These are phyloP conservation scores for Entomobrya multifasciata DNA, from an alignment of 2,888 invertebrate genomes.

Conservation along the genomic window DNA sequence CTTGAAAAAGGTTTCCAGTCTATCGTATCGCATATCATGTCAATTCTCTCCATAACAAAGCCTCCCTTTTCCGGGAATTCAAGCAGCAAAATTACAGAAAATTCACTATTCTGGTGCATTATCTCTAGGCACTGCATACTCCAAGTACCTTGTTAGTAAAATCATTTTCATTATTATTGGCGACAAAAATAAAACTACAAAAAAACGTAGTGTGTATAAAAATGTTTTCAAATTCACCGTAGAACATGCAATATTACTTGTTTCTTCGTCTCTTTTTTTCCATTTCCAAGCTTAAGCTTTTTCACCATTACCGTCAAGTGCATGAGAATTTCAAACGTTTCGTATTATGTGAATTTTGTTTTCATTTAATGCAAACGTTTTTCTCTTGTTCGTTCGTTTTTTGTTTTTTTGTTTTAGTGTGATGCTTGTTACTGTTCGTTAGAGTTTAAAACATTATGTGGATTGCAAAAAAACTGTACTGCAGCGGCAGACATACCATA, in stretches of 20 bases:
- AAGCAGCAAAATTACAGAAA: too few species aligned
- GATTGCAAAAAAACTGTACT: too few species aligned
- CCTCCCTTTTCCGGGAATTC: too few species aligned
- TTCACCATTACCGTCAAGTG: too few species aligned
- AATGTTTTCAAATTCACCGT: not conserved
- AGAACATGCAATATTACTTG: constrained; percentile 1
- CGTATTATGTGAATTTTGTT: too few species aligned
- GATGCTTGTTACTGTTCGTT: not conserved
- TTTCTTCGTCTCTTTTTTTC: not conserved
- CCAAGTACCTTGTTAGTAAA: not conserved
- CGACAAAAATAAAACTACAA: not conserved
- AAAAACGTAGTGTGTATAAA: not conserved
- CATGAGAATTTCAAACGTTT: too few species aligned
- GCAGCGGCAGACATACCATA: too few species aligned
- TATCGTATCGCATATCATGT: too few species aligned
- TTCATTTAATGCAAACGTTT: not conserved
- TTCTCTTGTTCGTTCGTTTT: not conserved
- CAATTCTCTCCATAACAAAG: not conserved
- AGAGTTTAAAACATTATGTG: too few species aligned
- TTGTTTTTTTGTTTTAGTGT: too few species aligned
- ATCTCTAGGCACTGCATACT: not conserved
- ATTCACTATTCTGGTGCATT: too few species aligned
- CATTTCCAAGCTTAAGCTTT: too few species aligned
- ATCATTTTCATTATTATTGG: not conserved
- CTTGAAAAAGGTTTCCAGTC: not conserved